phyloP scores from a whole-genome alignment of 2,888 invertebrate species.

The Trichogramma evanescens region DNA sequence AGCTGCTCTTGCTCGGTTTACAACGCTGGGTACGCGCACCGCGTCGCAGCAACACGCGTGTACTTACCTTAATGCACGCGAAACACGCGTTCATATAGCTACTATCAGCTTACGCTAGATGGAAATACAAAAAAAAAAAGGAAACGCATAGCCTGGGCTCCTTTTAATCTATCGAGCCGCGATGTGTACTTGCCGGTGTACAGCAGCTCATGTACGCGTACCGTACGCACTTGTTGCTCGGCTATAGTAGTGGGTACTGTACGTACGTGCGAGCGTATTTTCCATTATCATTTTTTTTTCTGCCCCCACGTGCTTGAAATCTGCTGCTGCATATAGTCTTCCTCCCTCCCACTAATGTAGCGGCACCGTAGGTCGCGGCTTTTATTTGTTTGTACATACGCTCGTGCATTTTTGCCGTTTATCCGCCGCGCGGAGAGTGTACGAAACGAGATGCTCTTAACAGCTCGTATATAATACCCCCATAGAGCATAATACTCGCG shows the following conservation, averaged over 20 bases:
- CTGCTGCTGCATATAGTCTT: background rate
- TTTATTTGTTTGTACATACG: background rate
- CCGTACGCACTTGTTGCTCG: slow-evolving; percentile 30
- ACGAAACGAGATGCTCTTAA: slow-evolving; percentile 6
- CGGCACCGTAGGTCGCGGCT: slow-evolving; percentile 5
- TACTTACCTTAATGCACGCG: too few species aligned
- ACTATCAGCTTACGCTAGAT: too few species aligned
- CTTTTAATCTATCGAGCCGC: background rate
- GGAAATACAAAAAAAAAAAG: too few species aligned
- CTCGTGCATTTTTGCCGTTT: too few species aligned
- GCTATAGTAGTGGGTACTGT: too few species aligned
- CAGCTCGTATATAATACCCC: background rate
- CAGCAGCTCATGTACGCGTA: slow-evolving; percentile 14
- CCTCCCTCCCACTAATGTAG: background rate
- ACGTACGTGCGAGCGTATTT: slow-evolving; percentile 1
- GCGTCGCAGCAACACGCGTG: too few species aligned
- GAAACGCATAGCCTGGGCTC: too few species aligned
- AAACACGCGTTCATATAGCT: too few species aligned
- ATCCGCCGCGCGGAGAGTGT: background rate
- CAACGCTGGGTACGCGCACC: too few species aligned
- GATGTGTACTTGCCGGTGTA: slow-evolving; percentile 21
- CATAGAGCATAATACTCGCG: too few species aligned
- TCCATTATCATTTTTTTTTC: slow-evolving; percentile 16
- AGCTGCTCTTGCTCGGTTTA: too few species aligned
- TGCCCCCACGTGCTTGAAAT: background rate